These are phyloP conservation scores for Vultur gryphus DNA, from an alignment of 2,797 vertebrate species.

Conservation along the genomic window DNA sequence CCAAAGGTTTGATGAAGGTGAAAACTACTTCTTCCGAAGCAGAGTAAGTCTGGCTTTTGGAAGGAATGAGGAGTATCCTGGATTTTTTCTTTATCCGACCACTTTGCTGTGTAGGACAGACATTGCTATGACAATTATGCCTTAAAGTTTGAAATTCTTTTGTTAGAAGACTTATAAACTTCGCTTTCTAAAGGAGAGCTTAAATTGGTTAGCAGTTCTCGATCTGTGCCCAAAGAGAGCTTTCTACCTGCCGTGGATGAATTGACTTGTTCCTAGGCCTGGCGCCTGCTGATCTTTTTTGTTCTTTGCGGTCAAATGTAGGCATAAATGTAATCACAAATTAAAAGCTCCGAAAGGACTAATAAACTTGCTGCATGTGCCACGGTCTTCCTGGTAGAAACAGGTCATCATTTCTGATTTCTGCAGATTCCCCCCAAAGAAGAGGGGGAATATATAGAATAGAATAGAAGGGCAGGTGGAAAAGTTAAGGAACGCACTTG, in stretches of 20 bases:
- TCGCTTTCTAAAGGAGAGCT: neutral
- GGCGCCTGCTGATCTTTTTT: neutral
- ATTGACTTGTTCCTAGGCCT: neutral
- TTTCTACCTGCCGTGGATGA: fast-evolving
- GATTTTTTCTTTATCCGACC: neutral
- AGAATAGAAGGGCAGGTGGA: neutral
- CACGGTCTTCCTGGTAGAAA: neutral
- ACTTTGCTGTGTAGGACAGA: neutral
- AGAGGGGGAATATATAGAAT: neutral
- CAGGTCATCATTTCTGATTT: neutral
- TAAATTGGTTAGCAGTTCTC: neutral
- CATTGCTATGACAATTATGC: neutral
- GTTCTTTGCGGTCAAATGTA: neutral
- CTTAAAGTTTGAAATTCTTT: neutral
- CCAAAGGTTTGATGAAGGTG: neutral
- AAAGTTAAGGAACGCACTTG: neutral
- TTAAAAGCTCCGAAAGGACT: neutral
- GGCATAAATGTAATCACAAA: neutral
- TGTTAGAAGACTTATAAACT: neutral
- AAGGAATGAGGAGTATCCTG: neutral
- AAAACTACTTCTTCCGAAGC: neutral
- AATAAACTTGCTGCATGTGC: neutral
- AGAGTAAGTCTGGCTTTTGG: neutral
- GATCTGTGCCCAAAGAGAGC: neutral
- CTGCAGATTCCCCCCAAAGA: neutral